Percentiles rank a stretch among this genome's conserved stretches.
These are phyloP conservation scores for Scophthalmus maximus DNA, from an alignment of 2,113 vertebrate genomes.

Conservation along the genomic window DNA sequence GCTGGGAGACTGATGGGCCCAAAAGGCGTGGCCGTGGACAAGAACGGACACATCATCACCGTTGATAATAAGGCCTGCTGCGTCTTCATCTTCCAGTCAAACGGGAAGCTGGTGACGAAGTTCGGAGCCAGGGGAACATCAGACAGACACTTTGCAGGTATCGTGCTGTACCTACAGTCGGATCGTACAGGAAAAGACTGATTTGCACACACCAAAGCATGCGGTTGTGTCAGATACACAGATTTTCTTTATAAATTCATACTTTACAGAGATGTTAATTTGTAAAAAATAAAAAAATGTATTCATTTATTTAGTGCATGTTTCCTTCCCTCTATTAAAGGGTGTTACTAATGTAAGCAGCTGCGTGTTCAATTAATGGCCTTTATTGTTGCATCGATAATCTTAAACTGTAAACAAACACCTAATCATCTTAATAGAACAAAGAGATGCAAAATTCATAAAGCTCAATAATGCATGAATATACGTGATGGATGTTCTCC, in stretches of 20 bases:
- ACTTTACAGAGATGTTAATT: conserved; percentile 25
- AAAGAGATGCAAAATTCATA: not conserved
- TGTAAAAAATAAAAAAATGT: too few relatives aligned
- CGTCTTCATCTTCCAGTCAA: conserved; percentile 98
- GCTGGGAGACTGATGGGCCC: conserved; percentile 95
- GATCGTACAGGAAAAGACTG: conserved; percentile 3
- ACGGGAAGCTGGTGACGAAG: conserved; percentile 93
- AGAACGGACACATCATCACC: conserved; percentile 95
- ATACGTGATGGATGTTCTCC: not conserved
- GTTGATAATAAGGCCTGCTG: conserved; percentile 98
- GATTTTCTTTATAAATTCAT: conserved; percentile 29
- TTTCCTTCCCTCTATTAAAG: conserved; percentile 16
- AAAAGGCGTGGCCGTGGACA: conserved; percentile 95
- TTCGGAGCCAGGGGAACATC: conserved; percentile 92
- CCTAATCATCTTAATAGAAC: not conserved
- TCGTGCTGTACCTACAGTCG: not conserved
- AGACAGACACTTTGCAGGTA: conserved; percentile 95
- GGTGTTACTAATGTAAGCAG: not conserved
- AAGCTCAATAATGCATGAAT: conserved; percentile 21
- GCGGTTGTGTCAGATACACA: conserved; percentile 68
- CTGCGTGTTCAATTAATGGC: not conserved
- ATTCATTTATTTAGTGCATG: conserved; percentile 24
- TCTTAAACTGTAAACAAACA: not conserved
- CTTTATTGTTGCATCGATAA: not conserved
- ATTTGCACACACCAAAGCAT: not conserved